These are phyloP conservation scores for Latrodectus elegans DNA, from an alignment of 2,888 invertebrate genomes.

Conservation along the genomic window DNA sequence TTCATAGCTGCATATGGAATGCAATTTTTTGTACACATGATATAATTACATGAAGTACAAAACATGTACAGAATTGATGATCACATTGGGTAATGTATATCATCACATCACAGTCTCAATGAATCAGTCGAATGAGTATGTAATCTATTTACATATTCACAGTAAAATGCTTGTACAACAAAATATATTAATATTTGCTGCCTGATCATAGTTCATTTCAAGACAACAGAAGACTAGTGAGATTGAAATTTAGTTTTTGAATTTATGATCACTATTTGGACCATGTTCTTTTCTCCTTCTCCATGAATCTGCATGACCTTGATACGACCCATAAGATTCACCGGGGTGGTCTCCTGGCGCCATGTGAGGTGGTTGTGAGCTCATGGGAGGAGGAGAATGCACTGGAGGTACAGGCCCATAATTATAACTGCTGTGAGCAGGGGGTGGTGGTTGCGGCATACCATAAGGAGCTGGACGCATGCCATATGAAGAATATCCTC, in stretches of 20 bases:
- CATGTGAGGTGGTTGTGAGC: constrained; percentile 47
- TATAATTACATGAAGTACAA: constrained; percentile 10
- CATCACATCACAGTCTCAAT: constrained; percentile 34
- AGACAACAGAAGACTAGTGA: constrained; percentile 1
- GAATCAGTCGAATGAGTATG: neutral
- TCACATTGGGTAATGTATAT: neutral
- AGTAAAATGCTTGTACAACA: neutral
- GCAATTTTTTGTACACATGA: constrained; percentile 19
- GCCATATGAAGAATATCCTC: constrained; percentile 38
- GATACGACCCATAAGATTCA: constrained; percentile 53
- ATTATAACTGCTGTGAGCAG: constrained; percentile 45
- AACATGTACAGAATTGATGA: neutral
- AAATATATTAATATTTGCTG: neutral
- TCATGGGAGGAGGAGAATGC: constrained; percentile 42
- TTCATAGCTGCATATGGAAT: constrained; percentile 10
- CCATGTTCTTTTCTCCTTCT: constrained; percentile 54
- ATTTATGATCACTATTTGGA: constrained; percentile 48
- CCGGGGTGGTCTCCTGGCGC: constrained; percentile 26
- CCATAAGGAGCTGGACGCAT: constrained; percentile 36
- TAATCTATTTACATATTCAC: constrained; percentile 24
- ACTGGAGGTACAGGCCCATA: constrained; percentile 38
- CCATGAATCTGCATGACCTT: constrained; percentile 65
- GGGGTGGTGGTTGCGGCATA: constrained; percentile 33
- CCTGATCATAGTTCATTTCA: neutral
- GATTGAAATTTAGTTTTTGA: constrained; percentile 34